Evolutionary conservation across 2,797 vertebrate species (phyloP), one percentile per base, ranked within the genome.

Genomic region (Gymnothorax javanicus): DNA sequence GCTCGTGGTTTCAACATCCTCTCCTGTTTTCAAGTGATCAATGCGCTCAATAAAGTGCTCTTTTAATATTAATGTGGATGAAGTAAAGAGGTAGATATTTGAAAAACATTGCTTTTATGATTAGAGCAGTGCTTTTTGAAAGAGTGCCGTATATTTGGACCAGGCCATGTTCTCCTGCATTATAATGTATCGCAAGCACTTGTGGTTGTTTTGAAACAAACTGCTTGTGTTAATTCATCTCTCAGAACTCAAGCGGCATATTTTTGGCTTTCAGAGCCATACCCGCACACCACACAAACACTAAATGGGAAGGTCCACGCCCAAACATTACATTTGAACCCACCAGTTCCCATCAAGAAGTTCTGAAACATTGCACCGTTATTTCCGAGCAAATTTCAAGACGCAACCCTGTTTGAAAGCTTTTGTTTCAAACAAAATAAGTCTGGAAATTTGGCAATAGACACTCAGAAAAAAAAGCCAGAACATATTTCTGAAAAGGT

Each of bases 381-480:
- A 90, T 89, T 90, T 90, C 92, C 87, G 92, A 88, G 86, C 79
- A 89, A 83, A 94, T 94, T 93, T 88, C 77, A 79, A 25, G 57
- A 91, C 54, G 91, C 90, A 92, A 90, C 83, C 86, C 85, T 89
- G 87, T 89, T 88, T 91, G 90, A 92, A 89, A 84, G 69, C 86
- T 90, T 43, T 90, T 85, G 83, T 87, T 86, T 88, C 88, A 88
- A 89, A 94, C 90, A 77, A 77, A 69, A 25, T 33, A 75, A 17
- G 23, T 25, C 64, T 89, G 88, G 82, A 43, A 89, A 94, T 81
- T 92, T 94, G 90, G 93, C 91, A 92, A 92, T 93, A 43, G 33
- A 43, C 33, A 43, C 33, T 43, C 33, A 43, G 33, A 43, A 43
- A 2, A 43, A 43, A 43, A 43, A 43, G 33, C 33, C 33, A 43